A percentile compares a stretch with the other conserved stretches of the same genome.
phyloP scores from a whole-genome alignment of 2,113 vertebrate species.

The Nicator chloris region DNA sequence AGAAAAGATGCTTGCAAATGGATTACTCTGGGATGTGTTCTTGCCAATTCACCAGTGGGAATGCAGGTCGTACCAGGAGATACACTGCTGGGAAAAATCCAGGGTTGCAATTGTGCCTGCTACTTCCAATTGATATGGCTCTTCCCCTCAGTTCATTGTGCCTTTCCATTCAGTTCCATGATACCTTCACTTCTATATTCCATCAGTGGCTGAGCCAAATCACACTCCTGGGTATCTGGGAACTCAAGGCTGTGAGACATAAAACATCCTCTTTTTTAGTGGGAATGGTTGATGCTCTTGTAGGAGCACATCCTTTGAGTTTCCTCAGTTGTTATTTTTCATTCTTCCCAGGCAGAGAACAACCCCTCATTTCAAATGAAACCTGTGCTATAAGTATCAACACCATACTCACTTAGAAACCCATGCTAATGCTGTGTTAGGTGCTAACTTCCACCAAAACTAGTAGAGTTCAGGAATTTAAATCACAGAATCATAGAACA shows the following conservation, averaged over 20 bases:
- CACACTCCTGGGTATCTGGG: not conserved
- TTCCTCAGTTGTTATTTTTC: not conserved
- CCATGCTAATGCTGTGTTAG: not conserved
- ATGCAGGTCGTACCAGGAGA: not conserved
- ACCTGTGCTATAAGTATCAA: not conserved
- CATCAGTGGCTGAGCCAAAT: not conserved
- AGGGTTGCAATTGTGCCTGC: not conserved
- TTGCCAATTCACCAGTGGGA: not conserved
- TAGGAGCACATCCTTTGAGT: not conserved
- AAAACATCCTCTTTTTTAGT: not conserved
- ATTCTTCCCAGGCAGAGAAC: not conserved
- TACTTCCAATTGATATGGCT: not conserved
- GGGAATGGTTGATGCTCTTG: not conserved
- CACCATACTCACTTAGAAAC: not conserved
- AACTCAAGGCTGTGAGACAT: not conserved
- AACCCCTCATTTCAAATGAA: not conserved
- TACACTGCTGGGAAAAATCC: not conserved
- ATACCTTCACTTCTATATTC: not conserved
- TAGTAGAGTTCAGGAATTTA: not conserved
- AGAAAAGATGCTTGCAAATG: conserved; percentile 31
- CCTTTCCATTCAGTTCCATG: not conserved
- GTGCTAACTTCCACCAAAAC: not conserved
- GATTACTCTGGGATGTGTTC: not conserved
- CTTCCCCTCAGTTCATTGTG: not conserved
- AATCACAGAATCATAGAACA: not conserved